Base-by-base conservation (phyloP, 1,140 invertebrate species). In the Adoxophyes honmai region DNA sequence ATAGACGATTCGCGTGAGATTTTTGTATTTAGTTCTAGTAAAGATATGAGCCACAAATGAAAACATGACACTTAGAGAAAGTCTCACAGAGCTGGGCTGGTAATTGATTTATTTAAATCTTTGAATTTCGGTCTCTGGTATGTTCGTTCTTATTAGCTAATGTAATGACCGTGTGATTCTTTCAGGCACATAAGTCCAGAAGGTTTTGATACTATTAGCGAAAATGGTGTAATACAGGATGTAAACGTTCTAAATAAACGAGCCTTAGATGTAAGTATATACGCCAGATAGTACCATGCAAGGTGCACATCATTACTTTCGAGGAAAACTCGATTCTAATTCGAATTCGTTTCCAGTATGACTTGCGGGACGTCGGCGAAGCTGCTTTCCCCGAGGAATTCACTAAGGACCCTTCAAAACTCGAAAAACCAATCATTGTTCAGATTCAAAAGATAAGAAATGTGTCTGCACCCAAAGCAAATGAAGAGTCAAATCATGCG, bases 391-490 rank as follows among this genome's bases (percentile, higher is more conserved):
- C 90, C 15, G 88, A 90, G 54, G 92, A 93, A 55, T 88, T 92
- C 59, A 77, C 84, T 15, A 92, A 92, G 57, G 91, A 92, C 37
- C 92, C 93, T 55, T 80, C 89, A 48, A 89, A 90, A 85, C 86
- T 94, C 58, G 85, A 93, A 57, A 93, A 93, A 7, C 91, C 94
- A 55, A 91, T 96, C 57, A 93, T 98, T 8, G 86, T 97, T 14
- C 97, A 98, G 91, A 93, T 98, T 68, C 94, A 95, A 81, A 96
- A 97, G 81, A 91, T 97, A 38, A 91, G 95, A 10, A 98, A 98
- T 90, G 92, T 97, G 36, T 92, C 95, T 34, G 96, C 96, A 13
- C 96, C 97, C n/a, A 97, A 97, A 88, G 93, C 93, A 34, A 96
- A 97, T 88, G 96, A 97, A 77, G 95, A 96, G 66, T 96, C 95